Base-by-base conservation (phyloP, 2,113 vertebrate species). In the Zonotrichia leucophrys region DNA sequence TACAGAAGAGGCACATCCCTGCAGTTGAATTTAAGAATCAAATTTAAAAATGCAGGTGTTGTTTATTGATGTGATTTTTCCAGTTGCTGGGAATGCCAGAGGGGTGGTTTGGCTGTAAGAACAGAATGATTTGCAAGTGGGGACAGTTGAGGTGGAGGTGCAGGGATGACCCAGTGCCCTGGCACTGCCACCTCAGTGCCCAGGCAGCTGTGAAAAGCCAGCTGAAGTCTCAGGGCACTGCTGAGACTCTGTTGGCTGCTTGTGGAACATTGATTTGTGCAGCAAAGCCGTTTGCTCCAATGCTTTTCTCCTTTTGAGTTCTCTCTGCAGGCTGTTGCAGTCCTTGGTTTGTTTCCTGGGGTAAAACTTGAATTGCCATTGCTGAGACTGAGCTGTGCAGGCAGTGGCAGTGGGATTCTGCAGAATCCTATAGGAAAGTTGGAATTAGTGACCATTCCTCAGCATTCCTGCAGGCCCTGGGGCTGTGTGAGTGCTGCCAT, bases 391-490 rank as follows among this genome's bases (percentile, higher is more conserved):
- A 22, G 3, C 23, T 25, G 28, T 47, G 22, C 12, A 21, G 53
- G 60, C 15, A 7, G 75, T 11, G 15, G 7, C 5, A 9, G 23
- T 16, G 15, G 58, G 23, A 15, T 64, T 79, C 68, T 56, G 52
- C 27, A 8, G 30, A 35, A 15, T 33, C 52, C 44, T 37, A 5
- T 20, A 0, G 16, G 42, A 19, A 23, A 18, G 4, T 7, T 83
- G 67, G 59, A 16, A 58, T 42, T n/a, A 1, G 2, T n/a, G 23
- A 35, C 39, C 3, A 3, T 33, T n/a, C 0, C 12, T 7, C 7
- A 2, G 1, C 20, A 42, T 69, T 52, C 35, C 42, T 72, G 50
- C 37, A n/a, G 67, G 7, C 2, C 4, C 46, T 80, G 63, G 21
- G 10, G 55, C 5, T 41, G 13, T 37, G 15, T 28, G 83, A 16